A percentile compares a stretch with the other conserved stretches of the same genome.
These are phyloP conservation scores for Schlechtendalia chinensis DNA, from an alignment of 1,140 invertebrate genomes.

Conservation along the genomic window DNA sequence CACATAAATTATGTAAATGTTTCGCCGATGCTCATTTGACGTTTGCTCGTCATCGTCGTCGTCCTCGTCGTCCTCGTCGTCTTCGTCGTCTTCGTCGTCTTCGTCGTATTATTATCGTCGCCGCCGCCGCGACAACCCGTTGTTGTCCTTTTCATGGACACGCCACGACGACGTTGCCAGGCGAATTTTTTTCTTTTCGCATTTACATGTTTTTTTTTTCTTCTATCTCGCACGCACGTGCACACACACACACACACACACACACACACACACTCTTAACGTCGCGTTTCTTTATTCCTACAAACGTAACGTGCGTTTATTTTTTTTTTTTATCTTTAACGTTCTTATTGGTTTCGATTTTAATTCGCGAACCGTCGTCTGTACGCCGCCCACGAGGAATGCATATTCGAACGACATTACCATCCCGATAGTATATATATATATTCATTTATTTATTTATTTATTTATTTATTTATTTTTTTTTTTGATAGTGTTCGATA, in stretches of 20 bases:
- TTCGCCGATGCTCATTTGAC: slow-evolving; percentile 44
- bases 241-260: too few relatives aligned
- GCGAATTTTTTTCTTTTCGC: slow-evolving; percentile 21
- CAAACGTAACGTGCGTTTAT: not conserved
- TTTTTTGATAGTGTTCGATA: too few relatives aligned
- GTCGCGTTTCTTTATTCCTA: not conserved
- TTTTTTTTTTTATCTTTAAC: not conserved
- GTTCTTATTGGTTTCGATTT: not conserved
- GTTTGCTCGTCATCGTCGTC: slow-evolving; percentile 42
- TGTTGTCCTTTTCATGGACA: slow-evolving; percentile 47
- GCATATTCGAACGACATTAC: too few relatives aligned
- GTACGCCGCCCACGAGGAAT: not conserved
- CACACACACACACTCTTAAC: too few relatives aligned
- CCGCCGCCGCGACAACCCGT: slow-evolving; percentile 10
- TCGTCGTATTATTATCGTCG: slow-evolving; percentile 15
- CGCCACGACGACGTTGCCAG: not conserved
- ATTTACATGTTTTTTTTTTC: slow-evolving; percentile 16
- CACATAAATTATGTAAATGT: slow-evolving; percentile 50
- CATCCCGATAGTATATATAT: not conserved
- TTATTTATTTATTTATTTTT: too few relatives aligned
- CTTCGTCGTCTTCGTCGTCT: too few relatives aligned
- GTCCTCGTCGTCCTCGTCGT: not conserved
- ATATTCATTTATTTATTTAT: not conserved
- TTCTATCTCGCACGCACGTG: too few relatives aligned
- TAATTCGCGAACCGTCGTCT: not conserved